Evolutionary conservation across 1,140 invertebrate species (phyloP), one percentile per base, ranked within the genome.

Genomic region (Latrodectus geometricus): DNA sequence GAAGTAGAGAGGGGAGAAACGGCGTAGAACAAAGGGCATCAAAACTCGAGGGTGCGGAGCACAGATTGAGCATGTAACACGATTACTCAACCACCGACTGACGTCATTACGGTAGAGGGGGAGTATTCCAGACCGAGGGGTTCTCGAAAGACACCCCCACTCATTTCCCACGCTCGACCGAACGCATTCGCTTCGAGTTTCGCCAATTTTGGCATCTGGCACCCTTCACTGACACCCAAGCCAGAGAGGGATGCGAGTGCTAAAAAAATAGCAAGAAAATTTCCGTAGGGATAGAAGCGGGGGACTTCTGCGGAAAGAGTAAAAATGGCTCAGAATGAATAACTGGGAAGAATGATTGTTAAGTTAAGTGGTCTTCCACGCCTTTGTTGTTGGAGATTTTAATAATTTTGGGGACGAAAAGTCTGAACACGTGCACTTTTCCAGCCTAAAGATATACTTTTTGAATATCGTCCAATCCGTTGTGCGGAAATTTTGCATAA

Each of bases 11-110:
- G 48, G 50, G 79, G 65, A 17, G 66, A 17, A 81, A 49, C 48
- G 12, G 50, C 23, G 14, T 52, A 74, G 70, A 61, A 74, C 54
- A 78, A 86, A 86, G 75, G 74, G 50, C 74, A 61, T 76, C 74
- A 61, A 69, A 70, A 54, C 74, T 86, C 54, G 17, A 78, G 66
- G 68, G 65, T 70, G 50, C 35, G 17, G 20, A 49, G 83, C 83
- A 86, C 83, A 86, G 83, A 86, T 86, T 86, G 83, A 86, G 83
- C 83, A 49, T 86, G 83, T 86, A 86, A 86, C 83, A 86, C 83
- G 83, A 86, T 86, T 86, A 86, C 83, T 86, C 83, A 86, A 86
- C 83, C 83, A 78, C 83, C 23, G 66, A 20, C 20, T 86, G 83
- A 86, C 74, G 83, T 86, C 83, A 86, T 76, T 35, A 56, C 49